Evolutionary conservation across 2,797 vertebrate species (phyloP).

Genomic region (Lutjanus campechanus): DNA sequence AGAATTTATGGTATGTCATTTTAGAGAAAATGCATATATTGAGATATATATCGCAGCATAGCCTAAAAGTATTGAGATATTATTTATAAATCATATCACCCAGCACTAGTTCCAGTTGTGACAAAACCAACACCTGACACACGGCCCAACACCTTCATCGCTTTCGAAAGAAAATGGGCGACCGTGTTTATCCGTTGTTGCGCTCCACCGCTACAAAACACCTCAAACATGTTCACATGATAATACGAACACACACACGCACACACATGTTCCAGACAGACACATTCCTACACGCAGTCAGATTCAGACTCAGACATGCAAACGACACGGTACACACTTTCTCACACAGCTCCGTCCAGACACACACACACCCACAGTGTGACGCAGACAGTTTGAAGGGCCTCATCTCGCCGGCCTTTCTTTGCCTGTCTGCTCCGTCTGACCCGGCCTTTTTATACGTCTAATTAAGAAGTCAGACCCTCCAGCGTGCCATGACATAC

Average conservation of each 20-base stretch:
- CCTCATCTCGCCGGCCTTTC: slow-evolving; percentile 84
- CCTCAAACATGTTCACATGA: slow-evolving; percentile 24
- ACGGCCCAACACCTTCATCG: not conserved
- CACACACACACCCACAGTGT: slow-evolving; percentile 71
- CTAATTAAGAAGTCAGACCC: slow-evolving; percentile 87
- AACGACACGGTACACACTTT: slow-evolving; percentile 67
- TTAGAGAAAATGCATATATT: too few species aligned
- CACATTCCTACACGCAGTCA: slow-evolving; percentile 60
- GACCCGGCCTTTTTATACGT: slow-evolving; percentile 81
- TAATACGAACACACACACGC: slow-evolving; percentile 29
- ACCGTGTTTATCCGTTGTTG: not conserved
- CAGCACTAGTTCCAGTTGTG: not conserved
- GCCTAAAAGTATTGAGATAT: too few species aligned
- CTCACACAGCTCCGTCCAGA: slow-evolving; percentile 73
- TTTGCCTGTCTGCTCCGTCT: slow-evolving; percentile 83
- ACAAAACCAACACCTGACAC: not conserved
- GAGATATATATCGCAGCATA: too few species aligned
- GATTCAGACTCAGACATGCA: slow-evolving; percentile 74
- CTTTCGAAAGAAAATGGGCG: not conserved
- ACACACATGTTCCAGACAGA: slow-evolving; percentile 48
- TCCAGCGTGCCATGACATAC: slow-evolving; percentile 81
- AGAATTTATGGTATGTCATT: too few species aligned
- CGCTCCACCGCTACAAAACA: not conserved
- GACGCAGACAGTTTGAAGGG: slow-evolving; percentile 83
- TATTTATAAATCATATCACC: too few species aligned